phyloP scores from a whole-genome alignment of 2,797 vertebrate species.

The Cynodonichthys magdalenae region DNA sequence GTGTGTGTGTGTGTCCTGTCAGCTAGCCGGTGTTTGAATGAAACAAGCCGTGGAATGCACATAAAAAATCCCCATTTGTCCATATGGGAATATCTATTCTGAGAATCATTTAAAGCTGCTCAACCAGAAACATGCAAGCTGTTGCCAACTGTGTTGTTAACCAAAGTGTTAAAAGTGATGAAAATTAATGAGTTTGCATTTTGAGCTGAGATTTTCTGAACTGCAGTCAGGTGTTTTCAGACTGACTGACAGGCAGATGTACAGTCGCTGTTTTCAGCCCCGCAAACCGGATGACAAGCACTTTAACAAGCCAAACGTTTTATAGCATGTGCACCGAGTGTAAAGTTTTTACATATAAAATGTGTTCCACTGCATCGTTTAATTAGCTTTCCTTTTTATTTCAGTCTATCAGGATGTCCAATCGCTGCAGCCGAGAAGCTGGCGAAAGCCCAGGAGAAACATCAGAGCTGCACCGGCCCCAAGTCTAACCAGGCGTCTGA shows the following conservation, averaged over 20 bases:
- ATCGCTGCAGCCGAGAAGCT: conserved; percentile 98
- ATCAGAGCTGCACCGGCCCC: conserved; percentile 92
- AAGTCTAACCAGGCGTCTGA: conserved; percentile 97
- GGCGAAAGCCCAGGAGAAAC: conserved; percentile 98
- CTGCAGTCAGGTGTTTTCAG: conserved; percentile 17
- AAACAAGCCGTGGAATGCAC: conserved; percentile 36
- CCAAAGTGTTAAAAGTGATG: conserved; percentile 44
- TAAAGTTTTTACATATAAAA: conserved; percentile 8
- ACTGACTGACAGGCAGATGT: conserved; percentile 43
- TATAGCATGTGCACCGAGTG: conserved; percentile 14
- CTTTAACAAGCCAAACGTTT: conserved; percentile 32
- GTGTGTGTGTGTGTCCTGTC: conserved; percentile 31
- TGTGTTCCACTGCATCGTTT: conserved; percentile 6
- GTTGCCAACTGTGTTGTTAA: conserved; percentile 39
- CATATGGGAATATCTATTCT: conserved; percentile 54
- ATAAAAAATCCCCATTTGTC: conserved; percentile 45
- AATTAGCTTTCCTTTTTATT: conserved; percentile 34
- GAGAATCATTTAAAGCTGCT: conserved; percentile 52
- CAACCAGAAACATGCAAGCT: conserved; percentile 58
- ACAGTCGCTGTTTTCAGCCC: conserved; percentile 24
- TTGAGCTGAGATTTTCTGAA: conserved; percentile 34
- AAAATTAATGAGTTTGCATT: conserved; percentile 52
- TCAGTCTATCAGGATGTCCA: conserved; percentile 97
- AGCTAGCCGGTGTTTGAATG: conserved; percentile 38
- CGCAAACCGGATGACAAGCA: conserved; percentile 28